phyloP scores from a whole-genome alignment of 1,140 invertebrate species.

The Calosoma granatense region DNA sequence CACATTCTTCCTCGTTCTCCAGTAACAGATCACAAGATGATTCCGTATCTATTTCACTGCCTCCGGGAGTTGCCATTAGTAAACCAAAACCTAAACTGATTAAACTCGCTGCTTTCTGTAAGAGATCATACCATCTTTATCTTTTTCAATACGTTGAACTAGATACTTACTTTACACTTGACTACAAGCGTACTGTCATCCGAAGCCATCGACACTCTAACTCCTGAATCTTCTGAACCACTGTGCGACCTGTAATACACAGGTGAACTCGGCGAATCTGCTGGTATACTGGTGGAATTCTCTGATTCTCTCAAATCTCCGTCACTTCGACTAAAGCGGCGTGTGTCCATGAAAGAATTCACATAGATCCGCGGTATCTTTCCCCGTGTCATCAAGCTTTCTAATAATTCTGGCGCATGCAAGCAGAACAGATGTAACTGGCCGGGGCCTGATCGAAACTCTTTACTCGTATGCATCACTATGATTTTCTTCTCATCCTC shows the following conservation, averaged over 20 bases:
- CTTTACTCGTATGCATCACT: constrained; percentile 43
- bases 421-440: constrained; percentile 41
- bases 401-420: constrained; percentile 34
- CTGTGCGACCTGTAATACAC: constrained; percentile 25
- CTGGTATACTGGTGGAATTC: constrained; percentile 10
- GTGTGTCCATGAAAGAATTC: constrained; percentile 21
- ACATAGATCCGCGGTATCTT: constrained; percentile 27
- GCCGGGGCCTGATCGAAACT: constrained; percentile 39
- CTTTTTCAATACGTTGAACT: constrained; percentile 1
- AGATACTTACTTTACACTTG: constrained; percentile 26
- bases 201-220: constrained; percentile 24
- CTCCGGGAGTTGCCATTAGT: constrained; percentile 33
- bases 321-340: constrained; percentile 41
- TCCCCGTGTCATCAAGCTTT: constrained; percentile 37
- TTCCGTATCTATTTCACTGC: constrained; percentile 30
- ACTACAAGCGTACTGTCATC: constrained; percentile 25
- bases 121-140: constrained; percentile 1
- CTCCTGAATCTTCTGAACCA: constrained; percentile 29
- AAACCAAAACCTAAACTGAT: constrained; percentile 31
- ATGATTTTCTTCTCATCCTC: constrained; percentile 43
- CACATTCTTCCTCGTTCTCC: constrained; percentile 3
- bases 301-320: constrained; percentile 34
- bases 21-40: constrained; percentile 1
- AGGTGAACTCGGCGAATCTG: constrained; percentile 20
- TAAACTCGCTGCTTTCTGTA: constrained; percentile 27